A percentile compares a stretch with the other conserved stretches of the same genome.
phyloP scores from a whole-genome alignment of 2,888 invertebrate species.

The Synergus umbraculus region DNA sequence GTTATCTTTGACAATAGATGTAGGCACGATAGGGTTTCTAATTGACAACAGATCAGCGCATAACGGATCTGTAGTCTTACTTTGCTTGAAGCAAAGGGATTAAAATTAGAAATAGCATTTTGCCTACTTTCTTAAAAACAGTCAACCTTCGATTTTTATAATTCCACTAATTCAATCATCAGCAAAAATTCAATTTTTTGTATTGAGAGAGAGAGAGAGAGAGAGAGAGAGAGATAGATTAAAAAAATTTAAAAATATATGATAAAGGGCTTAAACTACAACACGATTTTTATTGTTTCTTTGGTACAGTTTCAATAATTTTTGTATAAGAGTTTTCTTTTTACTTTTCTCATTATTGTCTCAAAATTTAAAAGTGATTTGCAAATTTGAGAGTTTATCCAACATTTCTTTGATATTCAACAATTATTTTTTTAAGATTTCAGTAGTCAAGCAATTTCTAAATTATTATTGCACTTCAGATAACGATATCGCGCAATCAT shows the following conservation, averaged over 20 bases:
- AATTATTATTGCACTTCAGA: slow-evolving; percentile 20
- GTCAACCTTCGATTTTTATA: background rate
- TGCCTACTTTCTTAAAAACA: slow-evolving; percentile 39
- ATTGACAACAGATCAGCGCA: slow-evolving; percentile 54
- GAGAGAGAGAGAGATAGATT: no score
- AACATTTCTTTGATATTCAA: background rate
- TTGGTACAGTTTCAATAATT: background rate
- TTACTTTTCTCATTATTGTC: slow-evolving; percentile 9
- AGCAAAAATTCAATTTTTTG: background rate
- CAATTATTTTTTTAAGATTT: background rate
- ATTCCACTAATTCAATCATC: background rate
- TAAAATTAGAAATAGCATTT: slow-evolving; percentile 33
- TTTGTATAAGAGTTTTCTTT: background rate
- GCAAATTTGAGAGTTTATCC: slow-evolving; percentile 2
- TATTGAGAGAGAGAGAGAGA: background rate
- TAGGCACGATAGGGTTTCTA: slow-evolving; percentile 72
- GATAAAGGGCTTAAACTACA: background rate
- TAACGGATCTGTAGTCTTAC: slow-evolving; percentile 2
- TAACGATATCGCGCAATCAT: slow-evolving; percentile 7
- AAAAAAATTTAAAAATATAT: background rate
- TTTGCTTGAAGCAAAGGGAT: slow-evolving; percentile 17
- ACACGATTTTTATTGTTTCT: background rate
- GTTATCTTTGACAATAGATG: slow-evolving; percentile 59
- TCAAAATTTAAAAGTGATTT: slow-evolving; percentile 15
- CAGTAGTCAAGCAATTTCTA: background rate